Conservation (phyloP, 2,888 invertebrate genomes). For the Hyppa rectilinea region DNA sequence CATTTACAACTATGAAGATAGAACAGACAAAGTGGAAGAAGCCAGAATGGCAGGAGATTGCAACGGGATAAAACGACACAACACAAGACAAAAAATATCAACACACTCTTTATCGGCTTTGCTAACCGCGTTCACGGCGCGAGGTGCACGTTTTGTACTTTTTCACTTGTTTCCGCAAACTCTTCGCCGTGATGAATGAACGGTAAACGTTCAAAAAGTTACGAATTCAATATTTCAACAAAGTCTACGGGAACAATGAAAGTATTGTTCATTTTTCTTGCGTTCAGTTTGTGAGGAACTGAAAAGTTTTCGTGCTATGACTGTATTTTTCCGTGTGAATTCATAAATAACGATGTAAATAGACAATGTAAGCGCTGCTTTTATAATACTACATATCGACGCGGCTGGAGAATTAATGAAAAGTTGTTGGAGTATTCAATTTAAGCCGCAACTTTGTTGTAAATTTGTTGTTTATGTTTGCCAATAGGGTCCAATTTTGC, state of each 20-base stretch:
- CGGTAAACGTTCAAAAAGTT: conserved; percentile 50
- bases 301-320: conserved; percentile 18
- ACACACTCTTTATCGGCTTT: conserved; percentile 48
- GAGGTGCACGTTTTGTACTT: conserved; percentile 52
- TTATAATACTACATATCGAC: conserved; percentile 7
- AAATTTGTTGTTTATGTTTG: conserved; percentile 56
- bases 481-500: conserved; percentile 53
- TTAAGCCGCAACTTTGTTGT: conserved; percentile 52
- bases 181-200: conserved; percentile 60
- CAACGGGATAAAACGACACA: conserved; percentile 33
- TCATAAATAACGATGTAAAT: conserved; percentile 4
- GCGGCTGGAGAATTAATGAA: conserved; percentile 36
- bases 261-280: conserved; percentile 54
- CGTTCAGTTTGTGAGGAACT: conserved; percentile 20
- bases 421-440: conserved; percentile 45
- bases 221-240: conserved; percentile 51
- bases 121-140: conserved; percentile 31
- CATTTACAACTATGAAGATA: conserved; percentile 23
- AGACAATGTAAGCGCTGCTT: background rate
- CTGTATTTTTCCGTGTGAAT: conserved; percentile 1
- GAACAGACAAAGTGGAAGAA: conserved; percentile 36
- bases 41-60: conserved; percentile 42
- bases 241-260: conserved; percentile 45
- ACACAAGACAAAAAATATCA: conserved; percentile 45
- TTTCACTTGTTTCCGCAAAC: conserved; percentile 65